A percentile compares a stretch with the other conserved stretches of the same genome.
These are phyloP conservation scores for Anthoscopus minutus DNA, from an alignment of 2,113 vertebrate genomes.

Conservation along the genomic window DNA sequence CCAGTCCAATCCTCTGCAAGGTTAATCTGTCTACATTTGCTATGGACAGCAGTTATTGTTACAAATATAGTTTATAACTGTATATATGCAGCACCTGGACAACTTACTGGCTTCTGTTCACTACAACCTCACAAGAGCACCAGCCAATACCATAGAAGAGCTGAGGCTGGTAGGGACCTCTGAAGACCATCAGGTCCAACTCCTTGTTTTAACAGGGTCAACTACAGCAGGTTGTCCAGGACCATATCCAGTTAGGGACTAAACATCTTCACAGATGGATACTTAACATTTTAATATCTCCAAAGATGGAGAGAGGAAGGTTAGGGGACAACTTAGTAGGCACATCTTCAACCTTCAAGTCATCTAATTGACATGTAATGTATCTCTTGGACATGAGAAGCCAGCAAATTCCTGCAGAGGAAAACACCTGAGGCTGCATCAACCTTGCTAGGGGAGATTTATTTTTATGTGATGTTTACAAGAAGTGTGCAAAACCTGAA, in stretches of 20 bases:
- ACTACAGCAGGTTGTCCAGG: neutral
- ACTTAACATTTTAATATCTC: neutral
- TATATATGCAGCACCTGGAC: neutral
- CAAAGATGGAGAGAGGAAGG: neutral
- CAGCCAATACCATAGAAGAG: neutral
- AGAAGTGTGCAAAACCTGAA: constrained; percentile 56
- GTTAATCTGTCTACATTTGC: neutral
- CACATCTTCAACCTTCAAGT: neutral
- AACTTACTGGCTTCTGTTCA: neutral
- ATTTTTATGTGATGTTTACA: constrained; percentile 47
- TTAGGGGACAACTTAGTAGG: neutral
- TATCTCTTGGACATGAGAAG: neutral
- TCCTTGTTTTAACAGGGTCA: neutral
- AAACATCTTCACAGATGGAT: neutral
- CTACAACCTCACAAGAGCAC: neutral
- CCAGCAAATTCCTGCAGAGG: constrained; percentile 3
- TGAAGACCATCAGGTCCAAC: neutral
- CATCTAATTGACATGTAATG: neutral
- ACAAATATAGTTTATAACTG: no score
- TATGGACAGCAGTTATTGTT: neutral
- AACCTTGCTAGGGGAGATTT: constrained; percentile 44
- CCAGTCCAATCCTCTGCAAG: neutral
- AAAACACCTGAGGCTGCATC: constrained; percentile 37
- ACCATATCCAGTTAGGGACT: neutral
- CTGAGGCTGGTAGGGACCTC: neutral